Evolutionary conservation across 35 echinoderm and acorn worm genomes (phyloP), one percentile per base, ranked within the genome.

Genomic region (Chiridota heheva): DNA sequence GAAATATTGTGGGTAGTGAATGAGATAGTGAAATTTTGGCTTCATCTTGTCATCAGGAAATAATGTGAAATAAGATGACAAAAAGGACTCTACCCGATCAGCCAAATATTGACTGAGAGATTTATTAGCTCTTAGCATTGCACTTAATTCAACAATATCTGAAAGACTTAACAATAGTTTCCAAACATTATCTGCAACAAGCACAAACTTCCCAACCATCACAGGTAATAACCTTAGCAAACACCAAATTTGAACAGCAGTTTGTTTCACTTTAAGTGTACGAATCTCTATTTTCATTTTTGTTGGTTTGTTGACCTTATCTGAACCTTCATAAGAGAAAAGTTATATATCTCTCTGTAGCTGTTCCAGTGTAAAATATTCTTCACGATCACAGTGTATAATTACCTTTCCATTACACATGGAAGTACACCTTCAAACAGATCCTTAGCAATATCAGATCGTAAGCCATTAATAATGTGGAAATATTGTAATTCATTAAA

Each of bases 381-480:
- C 74, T 36, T 87, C 58, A 35, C 17, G 30, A 67, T 80, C 72
- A 78, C 22, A 80, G 36, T 87, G 60, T 5, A 16, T 35, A 55
- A 76, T 62, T 5, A 76, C 70, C 15, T 56, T 58, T 85, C 82
- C 3, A 77, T 36, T 7, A 85, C 82, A 63, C 45, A 28, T 58
- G 48, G 1, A 68, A 78, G 26, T 40, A 80, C 25, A 35, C 48
- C 48, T 80, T 80, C 74, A 61, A 87, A 67, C 1, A 85, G 56
- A 80, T 87, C 84, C 78, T 87, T 72, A 7, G 84, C 84, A 36
- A 87, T 40, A 65, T 87, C 84, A 51, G 73, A 41, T 87, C 73
- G 84, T 2, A 37, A 40, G 3, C 84, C 84, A 18, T 44, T 30
- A 8, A 87, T 51, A 69, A 58, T 42, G 37, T 87, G 39, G 60